Percentiles rank a stretch among this genome's conserved stretches.
Evolutionary conservation across 2,797 vertebrate species (phyloP).

Genomic region (Centropyge bicolor): DNA sequence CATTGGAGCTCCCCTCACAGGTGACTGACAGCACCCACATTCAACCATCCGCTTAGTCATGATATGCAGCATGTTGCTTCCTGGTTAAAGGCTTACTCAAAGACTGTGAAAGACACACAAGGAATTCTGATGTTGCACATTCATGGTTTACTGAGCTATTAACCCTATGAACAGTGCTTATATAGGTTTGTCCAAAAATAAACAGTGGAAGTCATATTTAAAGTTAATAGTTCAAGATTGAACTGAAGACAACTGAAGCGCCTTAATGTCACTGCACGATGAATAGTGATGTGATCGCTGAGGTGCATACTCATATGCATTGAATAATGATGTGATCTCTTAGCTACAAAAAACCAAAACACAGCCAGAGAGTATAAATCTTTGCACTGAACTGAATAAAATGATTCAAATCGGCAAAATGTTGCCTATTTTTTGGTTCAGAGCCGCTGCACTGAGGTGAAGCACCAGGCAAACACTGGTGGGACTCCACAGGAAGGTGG

Average conservation of each 20-base stretch:
- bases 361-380: background rate
- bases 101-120: constrained; percentile 11
- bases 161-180: background rate
- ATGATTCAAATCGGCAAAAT: constrained; percentile 15
- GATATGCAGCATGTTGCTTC: constrained; percentile 15
- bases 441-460: constrained; percentile 8
- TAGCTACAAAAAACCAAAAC: background rate
- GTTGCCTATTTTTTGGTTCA: background rate
- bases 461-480: background rate
- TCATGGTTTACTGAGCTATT: constrained; percentile 7
- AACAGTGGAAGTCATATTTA: background rate
- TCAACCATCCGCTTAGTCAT: constrained; percentile 39
- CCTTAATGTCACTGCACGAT: background rate
- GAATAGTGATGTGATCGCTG: background rate
- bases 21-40: constrained; percentile 39
- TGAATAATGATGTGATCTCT: constrained; percentile 32
- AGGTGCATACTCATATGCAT: constrained; percentile 1
- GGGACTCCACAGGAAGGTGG: background rate
- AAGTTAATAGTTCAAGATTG: background rate
- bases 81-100: constrained; percentile 4
- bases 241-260: background rate
- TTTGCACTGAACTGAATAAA: constrained; percentile 22
- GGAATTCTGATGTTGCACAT: constrained; percentile 5
- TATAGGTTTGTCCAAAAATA: background rate
- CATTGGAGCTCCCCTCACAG: constrained; percentile 52